Evolutionary conservation across 2,113 vertebrate genomes (phyloP).

Genomic region (Onychostruthus taczanowskii): DNA sequence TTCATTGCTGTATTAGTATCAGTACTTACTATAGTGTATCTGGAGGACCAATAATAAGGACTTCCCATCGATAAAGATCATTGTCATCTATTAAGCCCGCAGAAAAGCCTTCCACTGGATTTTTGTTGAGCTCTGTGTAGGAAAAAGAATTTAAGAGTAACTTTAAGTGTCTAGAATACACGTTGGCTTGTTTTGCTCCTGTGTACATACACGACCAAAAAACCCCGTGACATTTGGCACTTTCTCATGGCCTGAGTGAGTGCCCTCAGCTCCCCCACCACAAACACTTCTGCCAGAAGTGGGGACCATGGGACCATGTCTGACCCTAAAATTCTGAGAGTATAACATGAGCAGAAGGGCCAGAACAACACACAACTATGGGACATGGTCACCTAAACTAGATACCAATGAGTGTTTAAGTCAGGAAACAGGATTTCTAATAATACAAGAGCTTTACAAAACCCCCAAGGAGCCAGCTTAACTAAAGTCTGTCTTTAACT

Average conservation of each 20-base stretch:
- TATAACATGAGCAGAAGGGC: background rate
- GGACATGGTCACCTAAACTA: background rate
- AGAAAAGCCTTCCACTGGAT: conserved; percentile 99
- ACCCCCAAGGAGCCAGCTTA: background rate
- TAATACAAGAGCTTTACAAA: background rate
- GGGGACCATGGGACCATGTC: accelerated
- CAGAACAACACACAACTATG: background rate
- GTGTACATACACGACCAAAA: background rate
- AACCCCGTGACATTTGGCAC: accelerated
- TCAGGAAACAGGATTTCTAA: background rate
- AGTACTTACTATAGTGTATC: conserved; percentile 97
- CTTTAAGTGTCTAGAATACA: background rate
- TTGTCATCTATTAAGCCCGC: conserved; percentile 98
- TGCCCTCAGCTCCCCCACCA: background rate
- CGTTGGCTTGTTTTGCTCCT: background rate
- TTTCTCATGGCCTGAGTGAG: background rate
- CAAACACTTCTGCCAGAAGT: background rate
- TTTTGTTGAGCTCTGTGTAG: conserved; percentile 96
- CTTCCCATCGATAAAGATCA: conserved; percentile 99
- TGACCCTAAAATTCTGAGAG: background rate
- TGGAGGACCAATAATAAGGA: conserved; percentile 98
- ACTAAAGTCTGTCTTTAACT: background rate
- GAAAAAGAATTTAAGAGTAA: conserved; percentile 52
- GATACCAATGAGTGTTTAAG: background rate
- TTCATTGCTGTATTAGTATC: conserved; percentile 14